A percentile compares a stretch with the other conserved stretches of the same genome.
Conservation (phyloP, 2,888 invertebrate species). For the Aleiodes alternator region DNA sequence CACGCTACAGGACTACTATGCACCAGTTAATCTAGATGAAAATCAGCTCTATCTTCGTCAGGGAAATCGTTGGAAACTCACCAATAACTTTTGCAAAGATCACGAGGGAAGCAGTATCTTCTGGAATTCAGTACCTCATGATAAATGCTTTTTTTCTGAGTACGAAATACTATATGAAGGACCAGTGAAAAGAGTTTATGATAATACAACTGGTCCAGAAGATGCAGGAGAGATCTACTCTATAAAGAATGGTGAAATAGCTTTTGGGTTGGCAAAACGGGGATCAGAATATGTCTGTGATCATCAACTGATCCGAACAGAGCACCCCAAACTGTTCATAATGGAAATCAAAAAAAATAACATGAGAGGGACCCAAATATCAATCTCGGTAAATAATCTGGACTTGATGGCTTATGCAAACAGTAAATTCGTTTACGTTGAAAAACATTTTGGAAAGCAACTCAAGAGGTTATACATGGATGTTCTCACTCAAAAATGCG, state of each 20-base stretch:
- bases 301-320: slow-evolving; percentile 3
- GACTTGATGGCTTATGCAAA: slow-evolving; percentile 36
- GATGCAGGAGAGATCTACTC: slow-evolving; percentile 7
- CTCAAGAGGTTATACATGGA: neutral
- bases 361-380: neutral
- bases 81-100: neutral
- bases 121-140: neutral
- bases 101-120: neutral
- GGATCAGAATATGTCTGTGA: neutral
- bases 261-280: slow-evolving; percentile 13
- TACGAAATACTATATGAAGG: too few species aligned
- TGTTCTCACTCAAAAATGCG: slow-evolving; percentile 1
- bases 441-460: slow-evolving; percentile 10
- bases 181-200: neutral
- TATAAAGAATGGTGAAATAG: neutral
- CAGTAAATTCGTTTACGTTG: slow-evolving; percentile 36
- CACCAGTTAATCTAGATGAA: slow-evolving; percentile 1
- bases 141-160: neutral
- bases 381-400: slow-evolving; percentile 6
- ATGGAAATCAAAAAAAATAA: neutral
- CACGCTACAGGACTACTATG: neutral
- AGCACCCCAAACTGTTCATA: slow-evolving; percentile 32
- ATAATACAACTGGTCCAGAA: neutral
- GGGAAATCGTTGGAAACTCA: neutral
- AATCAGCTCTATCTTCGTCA: slow-evolving; percentile 1